phyloP scores from a whole-genome alignment of 1,140 invertebrate genomes.

The Fopius arisanus region DNA sequence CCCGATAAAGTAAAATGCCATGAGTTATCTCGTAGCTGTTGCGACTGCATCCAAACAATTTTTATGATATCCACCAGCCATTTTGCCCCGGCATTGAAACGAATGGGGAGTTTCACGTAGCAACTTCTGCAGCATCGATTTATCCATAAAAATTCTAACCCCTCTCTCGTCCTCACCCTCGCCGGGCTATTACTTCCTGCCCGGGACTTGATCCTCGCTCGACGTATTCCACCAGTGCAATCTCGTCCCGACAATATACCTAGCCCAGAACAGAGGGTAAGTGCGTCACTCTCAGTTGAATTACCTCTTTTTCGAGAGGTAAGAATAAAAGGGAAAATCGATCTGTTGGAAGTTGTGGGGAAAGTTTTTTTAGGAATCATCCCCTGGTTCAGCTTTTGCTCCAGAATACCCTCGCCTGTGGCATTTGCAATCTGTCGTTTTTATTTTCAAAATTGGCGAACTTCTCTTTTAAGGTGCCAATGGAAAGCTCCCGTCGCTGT shows the following conservation, averaged over 20 bases:
- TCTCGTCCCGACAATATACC: slow-evolving; percentile 23
- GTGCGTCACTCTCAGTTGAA: background rate
- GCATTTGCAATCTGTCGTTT: too few species aligned
- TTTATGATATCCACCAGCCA: background rate
- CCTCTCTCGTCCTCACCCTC: slow-evolving; percentile 45
- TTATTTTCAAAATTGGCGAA: too few species aligned
- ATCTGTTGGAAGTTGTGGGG: background rate
- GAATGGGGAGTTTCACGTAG: background rate
- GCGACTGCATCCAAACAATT: background rate
- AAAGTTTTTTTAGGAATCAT: background rate
- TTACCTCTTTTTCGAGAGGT: background rate
- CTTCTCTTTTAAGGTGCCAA: too few species aligned
- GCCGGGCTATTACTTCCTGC: slow-evolving; percentile 57
- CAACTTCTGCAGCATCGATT: slow-evolving; percentile 58
- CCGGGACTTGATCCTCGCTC: slow-evolving; percentile 48
- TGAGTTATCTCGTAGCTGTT: background rate
- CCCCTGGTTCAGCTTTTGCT: too few species aligned
- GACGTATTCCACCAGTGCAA: slow-evolving; percentile 34
- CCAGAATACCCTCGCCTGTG: too few species aligned
- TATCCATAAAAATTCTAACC: slow-evolving; percentile 61
- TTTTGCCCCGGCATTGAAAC: slow-evolving; percentile 36
- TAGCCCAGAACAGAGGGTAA: background rate
- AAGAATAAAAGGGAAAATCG: background rate
- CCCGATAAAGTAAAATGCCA: background rate
- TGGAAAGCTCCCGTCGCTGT: too few species aligned